These are phyloP conservation scores for Caenorhabditis sinica DNA, from an alignment of 2,888 invertebrate species.

Conservation along the genomic window DNA sequence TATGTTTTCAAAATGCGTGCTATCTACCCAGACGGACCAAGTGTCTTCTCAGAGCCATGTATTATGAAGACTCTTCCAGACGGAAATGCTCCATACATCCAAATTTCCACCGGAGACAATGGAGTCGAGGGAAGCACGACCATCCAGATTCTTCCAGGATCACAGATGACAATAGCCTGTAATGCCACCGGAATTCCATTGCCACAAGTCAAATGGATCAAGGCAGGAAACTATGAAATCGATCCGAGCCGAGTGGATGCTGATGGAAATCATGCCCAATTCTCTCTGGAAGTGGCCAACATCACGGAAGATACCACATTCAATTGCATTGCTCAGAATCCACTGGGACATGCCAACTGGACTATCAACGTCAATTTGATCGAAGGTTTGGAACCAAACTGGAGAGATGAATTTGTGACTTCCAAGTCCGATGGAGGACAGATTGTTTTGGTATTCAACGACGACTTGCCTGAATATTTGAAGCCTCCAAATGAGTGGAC, in stretches of 20 bases:
- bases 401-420: slow-evolving; percentile 79
- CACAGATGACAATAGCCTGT: slow-evolving; percentile 81
- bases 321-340: slow-evolving; percentile 82
- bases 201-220: slow-evolving; percentile 83
- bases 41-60: slow-evolving; percentile 83
- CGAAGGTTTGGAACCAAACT: slow-evolving; percentile 76
- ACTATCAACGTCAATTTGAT: slow-evolving; percentile 80
- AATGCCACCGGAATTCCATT: slow-evolving; percentile 81
- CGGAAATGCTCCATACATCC: slow-evolving; percentile 82
- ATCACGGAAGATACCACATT: slow-evolving; percentile 82
- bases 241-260: slow-evolving; percentile 81
- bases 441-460: slow-evolving; percentile 77
- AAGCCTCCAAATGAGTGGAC: slow-evolving; percentile 81
- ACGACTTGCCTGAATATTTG: slow-evolving; percentile 79
- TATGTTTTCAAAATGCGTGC: slow-evolving; percentile 83
- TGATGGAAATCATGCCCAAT: slow-evolving; percentile 75
- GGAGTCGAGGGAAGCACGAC: slow-evolving; percentile 79
- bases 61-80: slow-evolving; percentile 83
- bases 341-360: slow-evolving; percentile 83
- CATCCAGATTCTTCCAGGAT: slow-evolving; percentile 81
- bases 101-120: slow-evolving; percentile 81
- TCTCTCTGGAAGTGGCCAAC: slow-evolving; percentile 81
- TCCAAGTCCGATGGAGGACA: slow-evolving; percentile 80
- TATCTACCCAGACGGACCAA: slow-evolving; percentile 81
- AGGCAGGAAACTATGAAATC: slow-evolving; percentile 80